Percentiles rank a stretch among this genome's conserved stretches.
Conservation (phyloP, 2,888 invertebrate genomes). For the Saturnia japonica region DNA sequence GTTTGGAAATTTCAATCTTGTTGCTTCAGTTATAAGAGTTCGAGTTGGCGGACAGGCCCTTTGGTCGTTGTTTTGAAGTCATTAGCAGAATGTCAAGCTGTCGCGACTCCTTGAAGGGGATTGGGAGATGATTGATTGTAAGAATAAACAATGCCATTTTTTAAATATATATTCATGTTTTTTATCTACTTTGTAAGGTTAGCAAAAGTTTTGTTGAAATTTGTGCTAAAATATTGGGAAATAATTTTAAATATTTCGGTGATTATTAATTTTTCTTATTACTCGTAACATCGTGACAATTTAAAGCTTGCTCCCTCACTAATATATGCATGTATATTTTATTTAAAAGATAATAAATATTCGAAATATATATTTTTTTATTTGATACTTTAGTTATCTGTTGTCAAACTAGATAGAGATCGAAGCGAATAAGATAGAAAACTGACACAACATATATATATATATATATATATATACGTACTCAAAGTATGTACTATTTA, state of each 20-base stretch:
- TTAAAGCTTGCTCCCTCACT: too few relatives aligned
- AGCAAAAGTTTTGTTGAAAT: neutral
- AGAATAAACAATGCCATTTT: conserved; percentile 27
- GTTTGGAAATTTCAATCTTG: conserved; percentile 6
- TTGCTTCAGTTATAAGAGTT: conserved; percentile 23
- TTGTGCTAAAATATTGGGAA: neutral
- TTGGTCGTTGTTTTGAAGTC: conserved; percentile 35
- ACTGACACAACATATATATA: too few relatives aligned
- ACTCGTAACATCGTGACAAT: neutral
- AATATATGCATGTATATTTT: too few relatives aligned
- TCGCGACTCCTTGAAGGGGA: conserved; percentile 41
- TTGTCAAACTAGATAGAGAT: too few relatives aligned
- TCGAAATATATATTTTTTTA: too few relatives aligned
- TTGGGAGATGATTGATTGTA: conserved; percentile 47
- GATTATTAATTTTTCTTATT: neutral
- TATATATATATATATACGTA: too few relatives aligned
- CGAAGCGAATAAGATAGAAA: too few relatives aligned
- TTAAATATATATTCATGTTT: neutral
- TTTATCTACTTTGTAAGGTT: neutral
- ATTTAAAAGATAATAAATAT: too few relatives aligned
- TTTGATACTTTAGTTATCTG: too few relatives aligned
- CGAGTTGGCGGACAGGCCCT: conserved; percentile 20
- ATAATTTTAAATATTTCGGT: neutral
- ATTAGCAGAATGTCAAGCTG: conserved; percentile 55
- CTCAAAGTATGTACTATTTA: too few relatives aligned